These are phyloP conservation scores for Drosophila mettleri DNA, from an alignment of 2,888 invertebrate species.

Conservation along the genomic window DNA sequence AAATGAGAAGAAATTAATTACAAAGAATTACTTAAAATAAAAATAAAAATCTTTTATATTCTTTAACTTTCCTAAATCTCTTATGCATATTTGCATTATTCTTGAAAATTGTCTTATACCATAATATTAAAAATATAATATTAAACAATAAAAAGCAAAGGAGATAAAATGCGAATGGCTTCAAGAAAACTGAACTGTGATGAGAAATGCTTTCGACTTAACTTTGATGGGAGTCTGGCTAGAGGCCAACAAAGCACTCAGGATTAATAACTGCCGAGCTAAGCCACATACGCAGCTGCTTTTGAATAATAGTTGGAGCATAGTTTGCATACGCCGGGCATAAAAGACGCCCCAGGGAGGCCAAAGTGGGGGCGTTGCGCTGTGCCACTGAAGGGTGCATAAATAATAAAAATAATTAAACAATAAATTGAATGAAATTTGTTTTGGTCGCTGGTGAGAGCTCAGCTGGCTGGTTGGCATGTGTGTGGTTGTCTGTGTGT, in stretches of 20 bases:
- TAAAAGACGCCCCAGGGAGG: slow-evolving; percentile 26
- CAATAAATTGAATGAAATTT: slow-evolving; percentile 78
- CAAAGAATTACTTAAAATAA: no score
- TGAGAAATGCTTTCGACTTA: not conserved
- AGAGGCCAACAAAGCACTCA: slow-evolving; percentile 32
- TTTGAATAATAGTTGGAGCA: slow-evolving; percentile 39
- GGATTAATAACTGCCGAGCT: slow-evolving; percentile 20
- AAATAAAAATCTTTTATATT: not conserved
- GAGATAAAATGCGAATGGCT: not conserved
- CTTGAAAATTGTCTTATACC: not conserved
- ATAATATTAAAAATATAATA: not conserved
- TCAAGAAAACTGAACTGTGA: not conserved
- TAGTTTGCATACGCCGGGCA: slow-evolving; percentile 49
- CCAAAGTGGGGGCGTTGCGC: slow-evolving; percentile 27
- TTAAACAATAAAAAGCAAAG: not conserved
- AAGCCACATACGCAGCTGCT: slow-evolving; percentile 14
- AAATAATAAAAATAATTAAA: slow-evolving; percentile 79
- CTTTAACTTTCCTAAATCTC: no score
- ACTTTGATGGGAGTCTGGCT: slow-evolving; percentile 17
- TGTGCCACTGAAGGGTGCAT: slow-evolving; percentile 52
- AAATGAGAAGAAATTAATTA: no score
- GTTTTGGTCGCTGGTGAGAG: slow-evolving; percentile 62
- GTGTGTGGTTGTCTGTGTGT: slow-evolving; percentile 10
- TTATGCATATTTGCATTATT: no score
- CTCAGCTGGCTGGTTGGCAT: slow-evolving; percentile 27